Conservation (phyloP, 2,888 invertebrate genomes). For the Alloplasta piceator region DNA sequence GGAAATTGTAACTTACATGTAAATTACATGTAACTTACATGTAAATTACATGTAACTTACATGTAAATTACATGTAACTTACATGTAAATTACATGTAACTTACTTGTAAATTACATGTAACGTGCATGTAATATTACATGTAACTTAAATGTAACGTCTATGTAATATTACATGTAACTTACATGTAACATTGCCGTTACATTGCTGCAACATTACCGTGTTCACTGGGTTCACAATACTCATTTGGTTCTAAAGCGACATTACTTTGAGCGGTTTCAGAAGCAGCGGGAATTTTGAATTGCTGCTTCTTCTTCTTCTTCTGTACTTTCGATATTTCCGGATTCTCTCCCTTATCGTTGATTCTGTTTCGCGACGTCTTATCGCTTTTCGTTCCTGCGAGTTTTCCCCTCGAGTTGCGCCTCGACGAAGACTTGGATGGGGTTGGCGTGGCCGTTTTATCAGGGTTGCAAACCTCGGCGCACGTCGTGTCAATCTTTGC, state of each 20-base stretch:
- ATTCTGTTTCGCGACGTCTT: constrained; percentile 11
- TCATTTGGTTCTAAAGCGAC: neutral
- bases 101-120: no score
- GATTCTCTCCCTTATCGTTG: neutral
- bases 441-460: neutral
- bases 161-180: no score
- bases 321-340: neutral
- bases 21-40: no score
- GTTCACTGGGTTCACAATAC: no score
- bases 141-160: no score
- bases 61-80: no score
- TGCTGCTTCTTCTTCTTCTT: constrained; percentile 7
- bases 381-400: neutral
- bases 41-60: no score
- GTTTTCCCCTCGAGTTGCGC: constrained; percentile 12
- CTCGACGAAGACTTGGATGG: constrained; percentile 13
- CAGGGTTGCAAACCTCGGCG: constrained; percentile 21
- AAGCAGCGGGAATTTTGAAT: neutral
- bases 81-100: no score
- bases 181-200: no score
- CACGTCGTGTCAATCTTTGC: constrained; percentile 32
- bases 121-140: no score
- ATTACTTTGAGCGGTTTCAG: constrained; percentile 37
- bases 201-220: no score
- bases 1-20: no score